phyloP scores from a whole-genome alignment of 2,797 vertebrate species.

The Alectoris magna region DNA sequence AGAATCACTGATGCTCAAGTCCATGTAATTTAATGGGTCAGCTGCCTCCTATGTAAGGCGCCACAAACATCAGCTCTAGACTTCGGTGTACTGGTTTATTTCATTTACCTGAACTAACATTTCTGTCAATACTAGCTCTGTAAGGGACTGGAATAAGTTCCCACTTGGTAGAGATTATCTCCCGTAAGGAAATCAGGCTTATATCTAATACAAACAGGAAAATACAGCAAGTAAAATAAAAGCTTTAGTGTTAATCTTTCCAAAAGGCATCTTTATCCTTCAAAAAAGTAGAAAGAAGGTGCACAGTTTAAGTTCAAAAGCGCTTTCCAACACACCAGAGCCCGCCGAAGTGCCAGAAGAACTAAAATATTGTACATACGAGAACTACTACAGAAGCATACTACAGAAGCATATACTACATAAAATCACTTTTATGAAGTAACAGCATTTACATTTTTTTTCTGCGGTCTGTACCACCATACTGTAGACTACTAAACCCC shows the following conservation, averaged over 20 bases:
- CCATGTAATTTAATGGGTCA: background rate
- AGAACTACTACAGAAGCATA: background rate
- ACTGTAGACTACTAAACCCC: background rate
- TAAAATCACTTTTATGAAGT: background rate
- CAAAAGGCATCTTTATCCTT: background rate
- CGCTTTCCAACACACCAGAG: background rate
- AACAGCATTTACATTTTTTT: background rate
- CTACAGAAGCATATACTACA: too few relatives aligned
- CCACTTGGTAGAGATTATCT: background rate
- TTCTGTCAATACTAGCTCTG: slow-evolving; percentile 5
- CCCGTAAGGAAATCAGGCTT: background rate
- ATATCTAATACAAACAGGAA: background rate
- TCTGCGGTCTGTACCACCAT: background rate
- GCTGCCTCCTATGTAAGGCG: background rate
- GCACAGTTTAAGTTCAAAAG: background rate
- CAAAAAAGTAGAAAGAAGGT: background rate
- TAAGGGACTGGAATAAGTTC: background rate
- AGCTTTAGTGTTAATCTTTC: background rate
- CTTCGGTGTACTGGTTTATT: background rate
- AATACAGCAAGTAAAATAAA: background rate
- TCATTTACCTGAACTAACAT: background rate
- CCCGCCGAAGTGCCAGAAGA: background rate
- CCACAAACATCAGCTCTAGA: background rate
- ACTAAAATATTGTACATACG: background rate
- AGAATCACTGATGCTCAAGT: background rate